phyloP scores from a whole-genome alignment of 2,888 invertebrate genomes.

The Onchidella celtica region DNA sequence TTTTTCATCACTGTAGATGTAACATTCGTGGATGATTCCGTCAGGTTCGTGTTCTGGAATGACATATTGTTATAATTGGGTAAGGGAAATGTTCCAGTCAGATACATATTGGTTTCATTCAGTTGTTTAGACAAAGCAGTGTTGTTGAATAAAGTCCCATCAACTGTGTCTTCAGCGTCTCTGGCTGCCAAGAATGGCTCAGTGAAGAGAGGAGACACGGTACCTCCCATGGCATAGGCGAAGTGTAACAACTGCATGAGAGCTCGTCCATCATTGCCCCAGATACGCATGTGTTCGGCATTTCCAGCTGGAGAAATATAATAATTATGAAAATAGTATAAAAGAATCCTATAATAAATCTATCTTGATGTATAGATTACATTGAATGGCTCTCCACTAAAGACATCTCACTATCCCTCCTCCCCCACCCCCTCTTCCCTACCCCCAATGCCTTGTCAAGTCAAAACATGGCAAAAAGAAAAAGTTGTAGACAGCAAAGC shows the following conservation, averaged over 20 bases:
- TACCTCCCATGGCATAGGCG: conserved; percentile 80
- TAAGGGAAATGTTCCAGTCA: too few species aligned
- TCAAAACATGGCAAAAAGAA: too few species aligned
- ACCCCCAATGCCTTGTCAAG: too few species aligned
- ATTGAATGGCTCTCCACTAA: too few species aligned
- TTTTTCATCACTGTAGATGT: not conserved
- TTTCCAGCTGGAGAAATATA: conserved; percentile 70
- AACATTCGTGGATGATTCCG: not conserved
- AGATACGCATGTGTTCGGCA: conserved; percentile 75
- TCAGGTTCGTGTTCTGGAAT: not conserved
- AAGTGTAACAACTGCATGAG: conserved; percentile 81
- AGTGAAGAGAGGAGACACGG: conserved; percentile 80
- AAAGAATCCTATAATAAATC: not conserved
- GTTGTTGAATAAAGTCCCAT: not conserved
- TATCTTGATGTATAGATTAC: too few species aligned
- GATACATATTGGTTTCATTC: not conserved
- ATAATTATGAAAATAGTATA: too few species aligned
- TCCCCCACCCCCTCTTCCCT: too few species aligned
- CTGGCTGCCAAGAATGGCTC: conserved; percentile 77
- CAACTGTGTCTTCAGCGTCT: not conserved
- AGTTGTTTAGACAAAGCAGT: not conserved
- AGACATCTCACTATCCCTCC: too few species aligned
- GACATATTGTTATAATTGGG: not conserved
- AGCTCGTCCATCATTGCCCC: conserved; percentile 78
- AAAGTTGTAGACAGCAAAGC: too few species aligned